These are phyloP conservation scores for Acanthurus tractus DNA, from an alignment of 2,797 vertebrate species.

Conservation along the genomic window DNA sequence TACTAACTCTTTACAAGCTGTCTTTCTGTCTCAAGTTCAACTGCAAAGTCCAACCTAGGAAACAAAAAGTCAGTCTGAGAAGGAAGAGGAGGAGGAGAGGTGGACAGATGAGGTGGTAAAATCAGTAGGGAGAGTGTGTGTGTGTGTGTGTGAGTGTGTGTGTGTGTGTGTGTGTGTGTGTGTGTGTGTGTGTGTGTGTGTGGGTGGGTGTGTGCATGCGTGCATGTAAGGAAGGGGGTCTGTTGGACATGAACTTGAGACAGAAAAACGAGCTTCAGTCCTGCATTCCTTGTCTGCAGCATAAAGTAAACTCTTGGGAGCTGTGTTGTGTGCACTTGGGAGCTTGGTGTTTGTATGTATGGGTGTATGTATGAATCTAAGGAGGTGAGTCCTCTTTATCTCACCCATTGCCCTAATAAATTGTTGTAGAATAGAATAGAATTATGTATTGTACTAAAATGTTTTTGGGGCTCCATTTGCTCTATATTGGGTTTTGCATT, in stretches of 20 bases:
- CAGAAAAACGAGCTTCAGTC: constrained; percentile 63
- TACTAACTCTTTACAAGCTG: constrained; percentile 88
- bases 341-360: constrained; percentile 18
- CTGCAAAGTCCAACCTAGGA: constrained; percentile 83
- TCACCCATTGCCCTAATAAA: constrained; percentile 30
- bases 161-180: constrained; percentile 38
- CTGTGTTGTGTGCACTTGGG: constrained; percentile 15
- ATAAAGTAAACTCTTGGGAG: constrained; percentile 61
- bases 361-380: constrained; percentile 7
- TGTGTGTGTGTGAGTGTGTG: background rate
- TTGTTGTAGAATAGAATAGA: background rate
- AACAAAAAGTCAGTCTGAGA: constrained; percentile 83
- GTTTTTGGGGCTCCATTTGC: background rate
- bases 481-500: background rate
- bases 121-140: constrained; percentile 18
- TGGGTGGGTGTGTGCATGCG: constrained; percentile 38
- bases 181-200: constrained; percentile 41
- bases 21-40: constrained; percentile 89
- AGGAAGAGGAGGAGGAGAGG: constrained; percentile 46
- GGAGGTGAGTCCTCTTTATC: constrained; percentile 18
- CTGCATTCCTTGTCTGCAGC: constrained; percentile 73
- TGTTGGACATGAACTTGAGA: constrained; percentile 87
- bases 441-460: background rate
- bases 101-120: constrained; percentile 49
- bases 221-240: constrained; percentile 44